Percentiles rank a stretch among this genome's conserved stretches.
These are phyloP conservation scores for Capromys pilorides DNA, from an alignment of 2,797 vertebrate genomes.

Conservation along the genomic window DNA sequence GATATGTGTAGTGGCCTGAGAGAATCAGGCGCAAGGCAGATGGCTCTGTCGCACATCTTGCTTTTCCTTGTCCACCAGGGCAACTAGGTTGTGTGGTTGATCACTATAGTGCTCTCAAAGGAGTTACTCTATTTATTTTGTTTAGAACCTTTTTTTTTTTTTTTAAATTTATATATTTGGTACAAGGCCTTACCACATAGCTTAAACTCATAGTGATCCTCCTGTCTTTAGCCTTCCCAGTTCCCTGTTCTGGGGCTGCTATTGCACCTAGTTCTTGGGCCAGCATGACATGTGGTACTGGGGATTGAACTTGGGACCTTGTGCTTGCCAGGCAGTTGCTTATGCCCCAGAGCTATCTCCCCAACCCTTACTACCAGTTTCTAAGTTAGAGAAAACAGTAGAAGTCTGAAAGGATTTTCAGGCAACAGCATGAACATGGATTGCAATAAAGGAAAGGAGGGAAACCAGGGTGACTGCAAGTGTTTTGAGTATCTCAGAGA, in stretches of 20 bases:
- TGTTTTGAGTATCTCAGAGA: constrained; percentile 43
- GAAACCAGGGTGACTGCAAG: constrained; percentile 25
- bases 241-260: too few species aligned
- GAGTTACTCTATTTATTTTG: not conserved
- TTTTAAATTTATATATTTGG: too few species aligned
- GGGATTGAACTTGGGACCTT: too few species aligned
- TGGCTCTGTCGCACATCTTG: not conserved
- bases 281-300: too few species aligned
- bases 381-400: not conserved
- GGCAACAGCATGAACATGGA: constrained; percentile 15
- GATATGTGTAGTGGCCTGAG: not conserved
- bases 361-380: not conserved
- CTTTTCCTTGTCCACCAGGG: not conserved
- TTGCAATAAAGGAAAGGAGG: constrained; percentile 3
- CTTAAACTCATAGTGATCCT: too few species aligned
- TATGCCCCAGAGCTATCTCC: too few species aligned
- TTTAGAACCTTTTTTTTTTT: too few species aligned
- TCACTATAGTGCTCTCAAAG: not conserved
- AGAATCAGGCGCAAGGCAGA: not conserved
- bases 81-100: not conserved
- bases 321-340: too few species aligned
- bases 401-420: constrained; percentile 32
- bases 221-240: too few species aligned
- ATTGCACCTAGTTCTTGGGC: too few species aligned
- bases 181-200: too few species aligned